Evolutionary conservation across 1,140 invertebrate species (phyloP).

Genomic region (Kradibia gibbosae): DNA sequence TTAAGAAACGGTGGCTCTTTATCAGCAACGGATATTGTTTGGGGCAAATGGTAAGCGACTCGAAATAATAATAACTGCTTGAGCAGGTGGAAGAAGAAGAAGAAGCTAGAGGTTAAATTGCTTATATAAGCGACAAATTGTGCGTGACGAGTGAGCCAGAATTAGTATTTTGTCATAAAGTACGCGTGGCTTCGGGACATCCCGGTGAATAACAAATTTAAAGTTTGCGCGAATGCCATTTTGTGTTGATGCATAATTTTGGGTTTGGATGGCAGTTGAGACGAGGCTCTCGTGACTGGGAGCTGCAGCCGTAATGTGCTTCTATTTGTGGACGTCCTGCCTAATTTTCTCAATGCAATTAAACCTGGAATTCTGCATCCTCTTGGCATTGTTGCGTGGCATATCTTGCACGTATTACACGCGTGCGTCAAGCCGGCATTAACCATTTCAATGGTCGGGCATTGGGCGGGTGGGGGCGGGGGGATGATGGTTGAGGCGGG

Average conservation of each 20-base stretch:
- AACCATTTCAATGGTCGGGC: neutral
- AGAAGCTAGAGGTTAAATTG: too few species aligned
- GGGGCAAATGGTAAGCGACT: too few species aligned
- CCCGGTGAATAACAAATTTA: constrained; percentile 1
- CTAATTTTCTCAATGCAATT: constrained; percentile 46
- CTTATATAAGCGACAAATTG: too few species aligned
- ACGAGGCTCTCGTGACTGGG: constrained; percentile 3
- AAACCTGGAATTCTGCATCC: constrained; percentile 27
- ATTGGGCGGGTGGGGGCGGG: too few species aligned
- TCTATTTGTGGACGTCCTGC: constrained; percentile 5
- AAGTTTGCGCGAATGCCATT: constrained; percentile 15
- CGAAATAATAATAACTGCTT: too few species aligned
- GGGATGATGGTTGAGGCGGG: too few species aligned
- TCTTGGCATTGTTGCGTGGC: neutral
- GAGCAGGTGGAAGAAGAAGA: too few species aligned
- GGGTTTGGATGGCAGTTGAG: neutral
- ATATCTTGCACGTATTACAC: constrained; percentile 6
- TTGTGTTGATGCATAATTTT: neutral
- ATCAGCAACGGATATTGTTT: too few species aligned
- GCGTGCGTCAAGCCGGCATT: constrained; percentile 23
- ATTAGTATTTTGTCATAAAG: neutral
- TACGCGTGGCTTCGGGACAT: neutral
- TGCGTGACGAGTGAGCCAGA: too few species aligned
- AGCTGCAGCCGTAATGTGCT: neutral
- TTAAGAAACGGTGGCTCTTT: too few species aligned